Percentiles rank a stretch among this genome's conserved stretches.
phyloP scores from a whole-genome alignment of 2,113 vertebrate genomes.

The Steatornis caripensis region DNA sequence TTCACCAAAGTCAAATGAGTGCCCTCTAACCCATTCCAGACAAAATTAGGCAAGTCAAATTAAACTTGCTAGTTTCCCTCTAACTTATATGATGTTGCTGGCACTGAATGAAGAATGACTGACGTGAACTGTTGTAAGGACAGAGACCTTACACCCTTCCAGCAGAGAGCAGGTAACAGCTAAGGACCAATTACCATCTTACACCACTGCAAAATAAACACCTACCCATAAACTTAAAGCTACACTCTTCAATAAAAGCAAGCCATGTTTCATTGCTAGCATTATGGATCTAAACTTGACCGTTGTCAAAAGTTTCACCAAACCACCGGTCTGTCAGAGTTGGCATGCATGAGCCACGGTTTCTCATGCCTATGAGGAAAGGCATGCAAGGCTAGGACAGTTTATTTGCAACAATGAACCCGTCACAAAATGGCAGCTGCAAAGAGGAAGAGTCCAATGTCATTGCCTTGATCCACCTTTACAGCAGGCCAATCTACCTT shows the following conservation, averaged over 20 bases:
- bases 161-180: not conserved
- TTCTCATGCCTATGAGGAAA: not conserved
- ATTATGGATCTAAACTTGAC: not conserved
- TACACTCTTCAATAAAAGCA: not conserved
- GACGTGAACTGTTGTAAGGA: not conserved
- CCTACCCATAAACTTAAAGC: not conserved
- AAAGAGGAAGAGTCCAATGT: not conserved
- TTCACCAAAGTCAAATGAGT: not conserved
- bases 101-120: not conserved
- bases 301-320: not conserved
- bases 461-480: not conserved
- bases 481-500: not conserved
- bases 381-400: not conserved
- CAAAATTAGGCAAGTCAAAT: not conserved
- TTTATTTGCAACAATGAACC: not conserved
- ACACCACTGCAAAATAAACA: not conserved
- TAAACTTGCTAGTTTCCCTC: not conserved
- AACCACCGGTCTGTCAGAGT: rapidly evolving
- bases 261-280: not conserved
- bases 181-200: not conserved
- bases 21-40: not conserved
- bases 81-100: not conserved
- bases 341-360: rapidly evolving
- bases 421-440: rapidly evolving
- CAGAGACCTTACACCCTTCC: not conserved